These are phyloP conservation scores for Capromys pilorides DNA, from an alignment of 2,797 vertebrate species.

Conservation along the genomic window DNA sequence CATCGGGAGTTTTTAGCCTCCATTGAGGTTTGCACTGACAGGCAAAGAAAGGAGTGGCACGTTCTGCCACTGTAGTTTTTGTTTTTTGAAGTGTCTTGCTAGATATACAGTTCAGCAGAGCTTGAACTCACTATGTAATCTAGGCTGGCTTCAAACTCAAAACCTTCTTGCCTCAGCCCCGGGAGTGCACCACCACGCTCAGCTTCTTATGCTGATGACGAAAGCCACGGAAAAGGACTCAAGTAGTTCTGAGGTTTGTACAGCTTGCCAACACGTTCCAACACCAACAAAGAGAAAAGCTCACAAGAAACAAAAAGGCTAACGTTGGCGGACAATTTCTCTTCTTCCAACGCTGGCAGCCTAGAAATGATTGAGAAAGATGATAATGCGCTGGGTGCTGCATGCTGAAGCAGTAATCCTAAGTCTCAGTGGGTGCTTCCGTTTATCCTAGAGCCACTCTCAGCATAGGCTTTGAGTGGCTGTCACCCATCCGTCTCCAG, in stretches of 20 bases:
- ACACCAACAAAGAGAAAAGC: constrained; percentile 71
- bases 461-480: background rate
- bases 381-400: constrained; percentile 68
- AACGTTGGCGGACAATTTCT: constrained; percentile 78
- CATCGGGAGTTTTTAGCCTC: constrained; percentile 78
- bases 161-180: background rate
- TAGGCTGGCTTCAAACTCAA: background rate
- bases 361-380: constrained; percentile 70
- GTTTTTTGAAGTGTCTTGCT: background rate
- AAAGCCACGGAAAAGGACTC: constrained; percentile 76
- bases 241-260: constrained; percentile 80
- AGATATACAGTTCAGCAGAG: background rate
- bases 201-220: constrained; percentile 72
- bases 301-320: constrained; percentile 28
- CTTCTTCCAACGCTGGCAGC: constrained; percentile 71
- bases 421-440: constrained; percentile 55
- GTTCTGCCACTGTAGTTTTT: background rate
- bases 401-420: constrained; percentile 23
- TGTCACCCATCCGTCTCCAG: background rate
- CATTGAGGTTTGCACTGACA: constrained; percentile 80
- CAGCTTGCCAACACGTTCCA: constrained; percentile 79
- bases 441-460: constrained; percentile 12
- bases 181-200: background rate
- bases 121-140: too few relatives aligned
- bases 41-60: constrained; percentile 80